Evolutionary conservation across 1,140 invertebrate genomes (phyloP).

Genomic region (Drosophila parabipectinata): DNA sequence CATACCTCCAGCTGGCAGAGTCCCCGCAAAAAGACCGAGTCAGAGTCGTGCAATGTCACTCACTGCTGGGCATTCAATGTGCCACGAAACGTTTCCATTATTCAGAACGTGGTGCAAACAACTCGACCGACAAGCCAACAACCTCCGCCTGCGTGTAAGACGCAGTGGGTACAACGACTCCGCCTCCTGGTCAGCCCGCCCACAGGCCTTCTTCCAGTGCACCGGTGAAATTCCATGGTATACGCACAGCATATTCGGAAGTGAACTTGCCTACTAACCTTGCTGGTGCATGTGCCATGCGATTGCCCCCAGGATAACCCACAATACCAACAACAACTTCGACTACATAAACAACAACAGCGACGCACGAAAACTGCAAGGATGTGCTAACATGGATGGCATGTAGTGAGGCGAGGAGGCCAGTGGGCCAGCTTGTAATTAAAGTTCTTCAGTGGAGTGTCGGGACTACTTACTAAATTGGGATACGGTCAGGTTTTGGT

Average conservation of each 20-base stretch:
- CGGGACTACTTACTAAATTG: background rate
- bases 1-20: slow-evolving; percentile 39
- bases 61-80: slow-evolving; percentile 74
- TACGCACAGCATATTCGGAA: slow-evolving; percentile 60
- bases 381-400: slow-evolving; percentile 51
- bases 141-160: slow-evolving; percentile 60
- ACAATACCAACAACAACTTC: slow-evolving; percentile 34
- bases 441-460: slow-evolving; percentile 15
- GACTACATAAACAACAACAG: slow-evolving; percentile 3
- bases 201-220: background rate
- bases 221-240: slow-evolving; percentile 28
- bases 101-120: slow-evolving; percentile 78
- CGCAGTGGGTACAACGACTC: slow-evolving; percentile 38
- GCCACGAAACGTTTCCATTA: slow-evolving; percentile 75
- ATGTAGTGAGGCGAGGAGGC: slow-evolving; percentile 9
- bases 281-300: slow-evolving; percentile 56
- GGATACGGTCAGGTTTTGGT: background rate
- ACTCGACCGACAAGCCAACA: slow-evolving; percentile 66
- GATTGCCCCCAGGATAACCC: slow-evolving; percentile 52
- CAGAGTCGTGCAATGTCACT: slow-evolving; percentile 59
- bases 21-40: slow-evolving; percentile 30
- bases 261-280: slow-evolving; percentile 65
- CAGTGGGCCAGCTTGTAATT: slow-evolving; percentile 33
- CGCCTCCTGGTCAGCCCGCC: slow-evolving; percentile 1
- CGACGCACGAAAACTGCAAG: slow-evolving; percentile 24